Percentiles rank a stretch among this genome's conserved stretches.
phyloP scores from a whole-genome alignment of 2,113 vertebrate species.

The Todiramphus chloris region DNA sequence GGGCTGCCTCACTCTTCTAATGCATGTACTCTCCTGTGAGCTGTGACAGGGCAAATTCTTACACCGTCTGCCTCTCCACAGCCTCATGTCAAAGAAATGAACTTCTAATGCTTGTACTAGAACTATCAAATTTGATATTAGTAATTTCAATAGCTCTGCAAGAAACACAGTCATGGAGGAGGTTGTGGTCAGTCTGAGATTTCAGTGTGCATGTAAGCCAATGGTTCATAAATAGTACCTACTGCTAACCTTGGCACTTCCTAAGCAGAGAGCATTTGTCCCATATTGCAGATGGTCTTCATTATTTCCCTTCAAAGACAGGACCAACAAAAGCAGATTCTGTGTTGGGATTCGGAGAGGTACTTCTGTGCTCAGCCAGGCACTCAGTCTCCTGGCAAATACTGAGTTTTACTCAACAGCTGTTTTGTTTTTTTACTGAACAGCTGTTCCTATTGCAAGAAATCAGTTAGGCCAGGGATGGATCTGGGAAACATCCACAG shows the following conservation, averaged over 20 bases:
- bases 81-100: not conserved
- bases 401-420: not conserved
- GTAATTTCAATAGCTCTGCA: not conserved
- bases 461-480: not conserved
- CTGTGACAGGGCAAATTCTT: not conserved
- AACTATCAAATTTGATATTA: not conserved
- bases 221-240: not conserved
- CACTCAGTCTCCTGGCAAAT: not conserved
- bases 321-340: not conserved
- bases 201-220: not conserved
- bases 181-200: not conserved
- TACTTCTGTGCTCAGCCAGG: not conserved
- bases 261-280: not conserved
- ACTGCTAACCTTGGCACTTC: not conserved
- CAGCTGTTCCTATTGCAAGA: not conserved
- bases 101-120: not conserved
- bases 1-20: not conserved
- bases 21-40: not conserved
- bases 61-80: not conserved
- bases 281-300: not conserved
- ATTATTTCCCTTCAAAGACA: not conserved
- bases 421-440: not conserved
- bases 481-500: not conserved
- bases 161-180: not conserved
- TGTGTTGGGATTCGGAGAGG: not conserved